phyloP scores from a whole-genome alignment of 2,888 invertebrate genomes.

The Salpingus planirostris region DNA sequence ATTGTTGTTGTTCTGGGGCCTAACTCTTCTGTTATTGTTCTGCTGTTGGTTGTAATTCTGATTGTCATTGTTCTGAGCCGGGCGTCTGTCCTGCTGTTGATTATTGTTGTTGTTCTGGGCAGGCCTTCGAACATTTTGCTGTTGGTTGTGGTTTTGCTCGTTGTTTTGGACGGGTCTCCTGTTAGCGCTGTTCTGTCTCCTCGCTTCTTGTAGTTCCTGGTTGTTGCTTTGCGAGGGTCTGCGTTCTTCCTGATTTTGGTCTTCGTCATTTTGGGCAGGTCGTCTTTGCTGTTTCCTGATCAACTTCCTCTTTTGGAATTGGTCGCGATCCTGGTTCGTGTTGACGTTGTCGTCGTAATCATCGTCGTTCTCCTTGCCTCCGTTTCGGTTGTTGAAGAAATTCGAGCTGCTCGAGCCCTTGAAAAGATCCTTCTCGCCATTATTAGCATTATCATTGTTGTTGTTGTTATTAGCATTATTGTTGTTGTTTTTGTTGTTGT shows the following conservation, averaged over 20 bases:
- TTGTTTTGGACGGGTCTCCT: conserved; percentile 18
- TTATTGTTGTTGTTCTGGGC: conserved; percentile 11
- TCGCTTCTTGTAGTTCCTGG: conserved; percentile 34
- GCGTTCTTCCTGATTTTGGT: neutral
- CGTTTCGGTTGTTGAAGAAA: conserved; percentile 60
- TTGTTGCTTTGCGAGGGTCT: too few relatives aligned
- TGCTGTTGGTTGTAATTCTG: conserved; percentile 3
- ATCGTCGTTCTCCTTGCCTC: conserved; percentile 50
- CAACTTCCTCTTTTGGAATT: conserved; percentile 39
- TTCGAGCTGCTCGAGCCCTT: conserved; percentile 66
- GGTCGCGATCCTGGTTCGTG: conserved; percentile 39
- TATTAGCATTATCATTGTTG: conserved; percentile 20
- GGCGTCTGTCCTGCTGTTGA: too few relatives aligned
- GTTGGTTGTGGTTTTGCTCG: conserved; percentile 31
- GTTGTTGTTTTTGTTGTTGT: conserved; percentile 26
- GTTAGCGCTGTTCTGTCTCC: conserved; percentile 9
- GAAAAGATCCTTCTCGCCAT: conserved; percentile 48
- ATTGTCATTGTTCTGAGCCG: conserved; percentile 6
- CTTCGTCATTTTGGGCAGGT: conserved; percentile 25
- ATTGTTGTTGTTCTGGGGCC: conserved; percentile 20
- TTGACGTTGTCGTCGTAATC: conserved; percentile 45
- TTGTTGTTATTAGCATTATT: conserved; percentile 28
- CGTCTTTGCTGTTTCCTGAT: conserved; percentile 39
- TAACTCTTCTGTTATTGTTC: conserved; percentile 27
- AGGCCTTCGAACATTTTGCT: conserved; percentile 13